Evolutionary conservation across 2,113 vertebrate species (phyloP).

Genomic region (Serilophus lunatus): DNA sequence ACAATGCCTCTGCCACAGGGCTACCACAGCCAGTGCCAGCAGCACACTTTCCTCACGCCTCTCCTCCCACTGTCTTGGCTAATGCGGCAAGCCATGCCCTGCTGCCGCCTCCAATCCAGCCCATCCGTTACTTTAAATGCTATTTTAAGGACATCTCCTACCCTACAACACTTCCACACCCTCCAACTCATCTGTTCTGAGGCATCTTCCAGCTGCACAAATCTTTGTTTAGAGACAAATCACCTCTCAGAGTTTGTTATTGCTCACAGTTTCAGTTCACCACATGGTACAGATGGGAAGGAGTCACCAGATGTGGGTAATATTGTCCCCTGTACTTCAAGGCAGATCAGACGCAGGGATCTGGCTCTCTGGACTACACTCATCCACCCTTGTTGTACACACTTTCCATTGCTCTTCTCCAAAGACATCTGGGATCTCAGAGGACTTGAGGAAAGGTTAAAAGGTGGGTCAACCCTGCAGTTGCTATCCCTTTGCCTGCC

Average conservation of each 20-base stretch:
- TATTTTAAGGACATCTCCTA: neutral
- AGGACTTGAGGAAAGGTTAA: constrained; percentile 6
- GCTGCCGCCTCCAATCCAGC: neutral
- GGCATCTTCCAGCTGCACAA: neutral
- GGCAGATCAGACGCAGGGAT: neutral
- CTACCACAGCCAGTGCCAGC: neutral
- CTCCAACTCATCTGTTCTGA: neutral
- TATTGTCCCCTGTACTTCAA: neutral
- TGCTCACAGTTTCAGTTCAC: neutral
- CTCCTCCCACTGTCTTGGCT: neutral
- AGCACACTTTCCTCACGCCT: neutral
- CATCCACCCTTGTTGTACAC: neutral
- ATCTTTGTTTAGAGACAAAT: neutral
- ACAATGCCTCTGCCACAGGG: neutral
- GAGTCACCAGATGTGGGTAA: neutral
- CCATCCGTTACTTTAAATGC: neutral
- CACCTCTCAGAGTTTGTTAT: neutral
- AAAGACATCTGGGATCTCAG: constrained; percentile 14
- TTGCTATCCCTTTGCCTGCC: neutral
- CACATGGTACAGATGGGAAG: neutral
- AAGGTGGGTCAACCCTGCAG: neutral
- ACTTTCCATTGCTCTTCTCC: neutral
- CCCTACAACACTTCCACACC: neutral
- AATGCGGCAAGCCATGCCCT: neutral
- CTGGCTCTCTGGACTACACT: neutral